These are phyloP conservation scores for Capra hircus DNA, from an alignment of 2,113 vertebrate species.

Conservation along the genomic window DNA sequence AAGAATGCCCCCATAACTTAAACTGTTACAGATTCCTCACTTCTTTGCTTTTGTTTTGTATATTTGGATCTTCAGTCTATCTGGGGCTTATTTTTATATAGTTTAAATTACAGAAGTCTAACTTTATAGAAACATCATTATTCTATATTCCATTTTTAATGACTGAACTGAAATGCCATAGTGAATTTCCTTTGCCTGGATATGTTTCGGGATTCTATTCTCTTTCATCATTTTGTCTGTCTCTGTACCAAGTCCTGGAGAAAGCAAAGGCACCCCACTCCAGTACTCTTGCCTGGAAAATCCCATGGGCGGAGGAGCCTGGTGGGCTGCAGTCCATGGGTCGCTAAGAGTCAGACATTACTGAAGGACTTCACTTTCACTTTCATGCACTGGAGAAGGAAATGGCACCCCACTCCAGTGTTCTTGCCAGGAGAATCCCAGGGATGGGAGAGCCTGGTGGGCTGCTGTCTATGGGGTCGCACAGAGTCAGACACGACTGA, in stretches of 20 bases:
- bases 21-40: neutral
- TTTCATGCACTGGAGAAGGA: no score
- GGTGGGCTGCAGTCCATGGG: no score
- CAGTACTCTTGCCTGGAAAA: no score
- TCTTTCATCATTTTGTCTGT: neutral
- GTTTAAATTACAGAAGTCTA: neutral
- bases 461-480: no score
- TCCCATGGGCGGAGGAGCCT: no score
- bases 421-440: no score
- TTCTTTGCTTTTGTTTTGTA: neutral
- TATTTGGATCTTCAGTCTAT: neutral
- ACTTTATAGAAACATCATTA: conserved; percentile 4
- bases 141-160: neutral
- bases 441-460: no score
- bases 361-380: no score
- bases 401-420: no score
- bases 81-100: neutral
- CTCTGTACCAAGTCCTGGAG: neutral
- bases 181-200: neutral
- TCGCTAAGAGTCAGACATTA: no score
- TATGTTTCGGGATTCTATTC: neutral
- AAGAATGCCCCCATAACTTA: neutral
- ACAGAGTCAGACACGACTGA: no score
- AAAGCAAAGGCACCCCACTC: no score
- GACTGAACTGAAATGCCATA: neutral